Conservation (phyloP, 2,113 vertebrate species). For the Oncorhynchus nerka region DNA sequence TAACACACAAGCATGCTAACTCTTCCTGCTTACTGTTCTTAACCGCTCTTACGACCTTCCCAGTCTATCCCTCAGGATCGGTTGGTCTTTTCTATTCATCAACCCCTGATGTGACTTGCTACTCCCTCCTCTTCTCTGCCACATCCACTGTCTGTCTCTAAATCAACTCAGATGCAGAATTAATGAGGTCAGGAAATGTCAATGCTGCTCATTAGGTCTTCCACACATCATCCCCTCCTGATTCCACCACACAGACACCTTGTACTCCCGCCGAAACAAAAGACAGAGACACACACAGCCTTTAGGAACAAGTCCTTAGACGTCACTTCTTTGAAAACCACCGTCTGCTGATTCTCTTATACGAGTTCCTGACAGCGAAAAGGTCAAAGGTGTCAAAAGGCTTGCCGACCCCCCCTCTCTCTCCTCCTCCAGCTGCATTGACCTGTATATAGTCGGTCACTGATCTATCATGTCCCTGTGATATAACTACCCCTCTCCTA, state of each 20-base stretch:
- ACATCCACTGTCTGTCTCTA: not conserved
- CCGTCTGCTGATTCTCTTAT: not conserved
- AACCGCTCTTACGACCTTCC: no score
- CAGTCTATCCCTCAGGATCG: not conserved
- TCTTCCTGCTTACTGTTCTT: not conserved
- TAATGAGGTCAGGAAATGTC: slow-evolving; percentile 9
- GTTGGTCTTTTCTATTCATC: not conserved
- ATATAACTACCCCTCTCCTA: not conserved
- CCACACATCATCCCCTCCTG: not conserved
- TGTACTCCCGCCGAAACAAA: not conserved
- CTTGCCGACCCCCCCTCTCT: not conserved
- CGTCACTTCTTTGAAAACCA: no score
- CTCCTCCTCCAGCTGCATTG: not conserved
- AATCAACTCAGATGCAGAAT: slow-evolving; percentile 10
- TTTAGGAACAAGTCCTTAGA: not conserved
- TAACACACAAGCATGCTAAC: not conserved
- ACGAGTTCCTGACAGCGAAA: not conserved
- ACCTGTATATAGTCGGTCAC: not conserved
- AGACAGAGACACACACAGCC: not conserved
- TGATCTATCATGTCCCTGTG: not conserved
- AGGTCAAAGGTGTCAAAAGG: not conserved
- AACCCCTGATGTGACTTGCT: not conserved
- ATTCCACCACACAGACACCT: not conserved
- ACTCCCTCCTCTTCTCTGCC: not conserved
- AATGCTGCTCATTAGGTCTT: slow-evolving; percentile 7